phyloP scores from a whole-genome alignment of 2,888 invertebrate species.

The Panopea generosa region DNA sequence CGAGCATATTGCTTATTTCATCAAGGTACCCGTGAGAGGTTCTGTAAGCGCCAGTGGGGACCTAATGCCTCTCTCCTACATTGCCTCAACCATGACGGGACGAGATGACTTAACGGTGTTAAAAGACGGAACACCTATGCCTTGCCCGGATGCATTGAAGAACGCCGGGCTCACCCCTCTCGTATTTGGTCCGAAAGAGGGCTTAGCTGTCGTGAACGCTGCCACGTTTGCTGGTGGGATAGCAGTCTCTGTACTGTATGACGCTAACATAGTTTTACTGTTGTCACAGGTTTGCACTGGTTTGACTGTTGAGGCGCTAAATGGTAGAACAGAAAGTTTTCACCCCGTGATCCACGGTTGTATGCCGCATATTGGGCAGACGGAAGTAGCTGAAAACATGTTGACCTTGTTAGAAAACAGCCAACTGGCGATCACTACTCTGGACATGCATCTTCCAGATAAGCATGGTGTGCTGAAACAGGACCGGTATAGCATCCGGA shows the following conservation, averaged over 20 bases:
- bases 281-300: conserved; percentile 38
- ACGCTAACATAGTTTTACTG: conserved; percentile 28
- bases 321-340: conserved; percentile 30
- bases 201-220: conserved; percentile 37
- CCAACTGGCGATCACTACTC: conserved; percentile 20
- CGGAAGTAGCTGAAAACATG: conserved; percentile 33
- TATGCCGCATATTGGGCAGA: conserved; percentile 38
- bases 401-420: conserved; percentile 23
- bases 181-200: conserved; percentile 68
- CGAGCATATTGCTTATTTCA: too few species aligned
- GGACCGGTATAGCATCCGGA: conserved; percentile 39
- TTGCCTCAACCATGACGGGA: conserved; percentile 69
- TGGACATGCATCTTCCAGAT: conserved; percentile 28
- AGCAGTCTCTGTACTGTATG: conserved; percentile 16
- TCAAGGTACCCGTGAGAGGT: conserved; percentile 69
- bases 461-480: conserved; percentile 24
- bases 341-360: conserved; percentile 32
- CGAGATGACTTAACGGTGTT: conserved; percentile 52
- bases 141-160: conserved; percentile 51
- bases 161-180: conserved; percentile 55
- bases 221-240: conserved; percentile 23
- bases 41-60: conserved; percentile 74
- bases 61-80: conserved; percentile 71
- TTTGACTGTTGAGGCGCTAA: conserved; percentile 26
- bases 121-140: conserved; percentile 26